Base-by-base conservation (phyloP, 2,113 vertebrate species). In the Epinephelus cyanopodus region DNA sequence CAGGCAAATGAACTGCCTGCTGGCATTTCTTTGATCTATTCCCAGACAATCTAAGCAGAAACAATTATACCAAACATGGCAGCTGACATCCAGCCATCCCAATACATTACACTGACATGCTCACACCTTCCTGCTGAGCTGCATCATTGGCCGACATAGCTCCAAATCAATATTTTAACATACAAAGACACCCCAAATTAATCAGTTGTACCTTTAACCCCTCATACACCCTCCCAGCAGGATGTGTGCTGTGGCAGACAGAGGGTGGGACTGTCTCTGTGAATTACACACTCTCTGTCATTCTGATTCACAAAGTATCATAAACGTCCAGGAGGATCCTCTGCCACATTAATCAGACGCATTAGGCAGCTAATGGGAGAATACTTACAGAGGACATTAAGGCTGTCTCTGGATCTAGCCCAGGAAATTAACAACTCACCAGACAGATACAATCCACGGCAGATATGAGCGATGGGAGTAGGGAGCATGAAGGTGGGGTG, bases 131-230 rank as follows among this genome's bases (percentile, higher is more conserved):
- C 70, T 0, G 90, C 73, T 77, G 93, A 84, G 81, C 89, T 86
- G 87, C 83, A 82, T 78, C 84, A 93, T 76, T 90, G 83, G 89
- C 88, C 83, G 92, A 94, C 92, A 69, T 90, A 91, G 13, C 87
- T 92, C 92, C 86, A 93, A 94, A 96, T 96, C 95, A 95, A 93
- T 95, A 94, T 91, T 94, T 93, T 88, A 92, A 96, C 94, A 95
- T 90, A 93, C 90, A 79, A 78, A 62, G 63, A 82, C 61, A 93
- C n/a, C 42, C 18, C 1, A 13, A n/a, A 57, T 72, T 61, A 78
- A 83, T 77, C 45, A 83, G 72, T 37, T 5, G 52, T 14, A 12
- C 63, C 29, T 84, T 80, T 73, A 87, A 87, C 73, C 74, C 69
- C 81, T 66, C 79, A 6, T 6, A 13, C 78, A 52, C 64, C 19